Percentiles rank a stretch among this genome's conserved stretches.
Conservation (phyloP, 23 tunicate species). For the Trididemnum miniatum region DNA sequence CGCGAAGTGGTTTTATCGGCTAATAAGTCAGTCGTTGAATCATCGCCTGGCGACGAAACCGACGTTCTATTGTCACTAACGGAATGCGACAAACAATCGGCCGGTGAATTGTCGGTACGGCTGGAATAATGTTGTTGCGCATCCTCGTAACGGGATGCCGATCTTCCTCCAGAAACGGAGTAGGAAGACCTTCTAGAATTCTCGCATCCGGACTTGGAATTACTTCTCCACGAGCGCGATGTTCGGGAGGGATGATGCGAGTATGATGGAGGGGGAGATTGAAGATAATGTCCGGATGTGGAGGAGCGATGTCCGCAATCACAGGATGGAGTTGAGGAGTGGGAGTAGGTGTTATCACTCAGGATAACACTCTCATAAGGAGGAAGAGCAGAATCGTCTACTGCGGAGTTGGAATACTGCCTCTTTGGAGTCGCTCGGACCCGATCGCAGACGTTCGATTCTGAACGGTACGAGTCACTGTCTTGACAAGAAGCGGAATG, state of each 20-base stretch:
- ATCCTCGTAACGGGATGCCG: neutral
- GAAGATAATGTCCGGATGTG: conserved; percentile 36
- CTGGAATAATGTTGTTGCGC: neutral
- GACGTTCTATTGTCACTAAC: neutral
- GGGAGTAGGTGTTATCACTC: neutral
- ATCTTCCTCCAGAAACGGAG: neutral
- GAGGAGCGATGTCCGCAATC: conserved; percentile 41
- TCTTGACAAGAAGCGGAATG: conserved; percentile 15
- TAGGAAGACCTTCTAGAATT: neutral
- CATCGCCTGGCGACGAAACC: conserved; percentile 8
- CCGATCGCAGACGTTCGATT: conserved; percentile 23
- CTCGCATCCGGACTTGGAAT: neutral
- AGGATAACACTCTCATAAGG: conserved; percentile 84
- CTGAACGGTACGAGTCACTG: conserved; percentile 34
- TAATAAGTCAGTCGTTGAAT: neutral
- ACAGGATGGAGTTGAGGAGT: conserved; percentile 20
- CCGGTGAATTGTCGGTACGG: neutral
- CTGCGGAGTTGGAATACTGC: neutral
- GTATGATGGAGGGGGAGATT: conserved; percentile 92
- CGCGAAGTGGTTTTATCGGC: neutral
- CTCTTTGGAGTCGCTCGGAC: neutral
- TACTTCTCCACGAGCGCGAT: conserved; percentile 24
- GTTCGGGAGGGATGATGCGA: conserved; percentile 52
- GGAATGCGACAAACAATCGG: neutral
- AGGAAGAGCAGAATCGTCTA: conserved; percentile 50